A percentile compares a stretch with the other conserved stretches of the same genome.
Evolutionary conservation across 2,888 invertebrate species (phyloP).

Genomic region (Cephus spinipes): DNA sequence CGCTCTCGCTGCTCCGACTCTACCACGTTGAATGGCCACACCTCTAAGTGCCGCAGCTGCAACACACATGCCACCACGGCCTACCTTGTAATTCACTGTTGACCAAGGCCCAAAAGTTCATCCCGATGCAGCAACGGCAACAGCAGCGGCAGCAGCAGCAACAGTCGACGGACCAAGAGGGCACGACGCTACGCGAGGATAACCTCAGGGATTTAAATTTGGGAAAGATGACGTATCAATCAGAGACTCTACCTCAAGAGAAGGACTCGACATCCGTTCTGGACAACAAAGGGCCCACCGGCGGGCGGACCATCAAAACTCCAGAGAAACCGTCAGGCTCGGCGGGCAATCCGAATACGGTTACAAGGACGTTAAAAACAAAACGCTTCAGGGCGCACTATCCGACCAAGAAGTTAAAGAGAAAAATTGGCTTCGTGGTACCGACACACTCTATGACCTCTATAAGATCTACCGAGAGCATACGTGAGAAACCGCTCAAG

Average conservation of each 20-base stretch:
- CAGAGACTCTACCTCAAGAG: no score
- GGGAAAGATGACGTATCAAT: no score
- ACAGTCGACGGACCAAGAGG: constrained; percentile 2
- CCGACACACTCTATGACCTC: constrained; percentile 14
- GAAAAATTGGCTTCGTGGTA: constrained; percentile 26
- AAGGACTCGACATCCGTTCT: no score
- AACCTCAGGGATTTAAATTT: no score
- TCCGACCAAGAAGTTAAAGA: constrained; percentile 18
- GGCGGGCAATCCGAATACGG: no score
- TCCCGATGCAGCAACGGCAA: constrained; percentile 12
- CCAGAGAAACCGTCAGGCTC: no score
- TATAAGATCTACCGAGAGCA: constrained; percentile 26
- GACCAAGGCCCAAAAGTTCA: background rate
- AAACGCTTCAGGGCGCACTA: background rate
- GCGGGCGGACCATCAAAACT: no score
- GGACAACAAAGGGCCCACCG: no score
- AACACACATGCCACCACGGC: constrained; percentile 61
- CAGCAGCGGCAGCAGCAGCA: constrained; percentile 21
- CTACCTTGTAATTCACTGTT: constrained; percentile 47
- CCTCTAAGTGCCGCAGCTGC: constrained; percentile 86
- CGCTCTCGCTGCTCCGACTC: constrained; percentile 70
- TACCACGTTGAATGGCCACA: constrained; percentile 85
- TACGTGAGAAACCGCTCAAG: constrained; percentile 27
- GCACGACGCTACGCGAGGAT: no score
- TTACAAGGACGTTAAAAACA: no score